Percentiles rank a stretch among this genome's conserved stretches.
These are phyloP conservation scores for Cataglyphis altisquamis DNA, from an alignment of 2,888 invertebrate species.

Conservation along the genomic window DNA sequence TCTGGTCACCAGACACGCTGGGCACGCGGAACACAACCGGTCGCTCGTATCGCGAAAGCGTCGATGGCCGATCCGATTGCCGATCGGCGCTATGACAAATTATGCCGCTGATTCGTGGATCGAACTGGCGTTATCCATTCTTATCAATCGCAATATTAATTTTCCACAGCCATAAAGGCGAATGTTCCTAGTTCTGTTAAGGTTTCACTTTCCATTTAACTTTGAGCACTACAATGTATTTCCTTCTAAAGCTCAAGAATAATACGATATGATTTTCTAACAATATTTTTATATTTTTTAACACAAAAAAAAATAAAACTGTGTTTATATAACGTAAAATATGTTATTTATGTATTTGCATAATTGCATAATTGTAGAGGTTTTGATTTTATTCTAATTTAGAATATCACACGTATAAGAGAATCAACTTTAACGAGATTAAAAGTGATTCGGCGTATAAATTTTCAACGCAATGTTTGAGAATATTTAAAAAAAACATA, in stretches of 20 bases:
- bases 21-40: slow-evolving; percentile 81
- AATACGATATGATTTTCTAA: neutral
- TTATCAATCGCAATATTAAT: slow-evolving; percentile 46
- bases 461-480: neutral
- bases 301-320: slow-evolving; percentile 2
- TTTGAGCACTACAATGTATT: neutral
- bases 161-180: slow-evolving; percentile 22
- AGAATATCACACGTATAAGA: neutral
- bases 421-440: neutral
- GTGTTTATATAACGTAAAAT: slow-evolving; percentile 5
- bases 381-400: slow-evolving; percentile 4
- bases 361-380: neutral
- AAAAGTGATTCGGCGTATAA: neutral
- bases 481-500: neutral
- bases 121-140: slow-evolving; percentile 13
- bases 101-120: slow-evolving; percentile 63
- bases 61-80: slow-evolving; percentile 79
- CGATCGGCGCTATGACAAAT: slow-evolving; percentile 79
- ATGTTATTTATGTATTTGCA: neutral
- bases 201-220: slow-evolving; percentile 49
- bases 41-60: slow-evolving; percentile 77
- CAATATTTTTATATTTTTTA: neutral
- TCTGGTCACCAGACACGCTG: slow-evolving; percentile 80
- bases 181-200: slow-evolving; percentile 22
- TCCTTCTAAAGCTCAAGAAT: neutral